phyloP scores from a whole-genome alignment of 1,140 invertebrate genomes.

The Eciton burchellii region DNA sequence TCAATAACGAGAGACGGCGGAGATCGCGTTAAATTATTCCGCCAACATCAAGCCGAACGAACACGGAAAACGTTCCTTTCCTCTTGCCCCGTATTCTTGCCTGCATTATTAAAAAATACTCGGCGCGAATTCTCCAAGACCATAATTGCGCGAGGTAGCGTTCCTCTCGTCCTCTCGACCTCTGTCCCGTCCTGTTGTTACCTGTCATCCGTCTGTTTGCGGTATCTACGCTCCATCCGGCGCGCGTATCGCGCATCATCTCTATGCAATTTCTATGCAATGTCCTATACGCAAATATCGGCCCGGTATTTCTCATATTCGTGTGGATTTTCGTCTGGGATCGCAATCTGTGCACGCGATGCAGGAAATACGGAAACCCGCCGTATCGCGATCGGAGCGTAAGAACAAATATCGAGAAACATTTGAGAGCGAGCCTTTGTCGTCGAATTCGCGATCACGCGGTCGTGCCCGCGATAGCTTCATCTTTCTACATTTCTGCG shows the following conservation, averaged over 20 bases:
- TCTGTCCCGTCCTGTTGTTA: no score
- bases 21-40: constrained; percentile 70
- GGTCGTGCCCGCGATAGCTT: neutral
- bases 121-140: constrained; percentile 18
- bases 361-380: constrained; percentile 26
- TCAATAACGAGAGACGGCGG: constrained; percentile 60
- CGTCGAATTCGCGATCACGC: constrained; percentile 18
- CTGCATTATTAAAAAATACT: constrained; percentile 66
- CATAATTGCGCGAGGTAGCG: constrained; percentile 16
- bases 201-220: constrained; percentile 23
- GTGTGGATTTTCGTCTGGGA: constrained; percentile 10
- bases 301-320: constrained; percentile 8
- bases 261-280: constrained; percentile 13
- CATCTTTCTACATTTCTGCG: constrained; percentile 35
- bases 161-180: no score
- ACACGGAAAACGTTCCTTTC: constrained; percentile 54
- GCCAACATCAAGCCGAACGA: constrained; percentile 52
- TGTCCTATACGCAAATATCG: constrained; percentile 1
- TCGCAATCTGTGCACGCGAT: constrained; percentile 2
- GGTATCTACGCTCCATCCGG: neutral
- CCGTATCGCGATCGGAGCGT: neutral
- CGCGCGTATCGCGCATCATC: constrained; percentile 7
- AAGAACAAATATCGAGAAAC: constrained; percentile 20
- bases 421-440: constrained; percentile 13
- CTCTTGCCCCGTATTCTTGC: no score